phyloP scores from a whole-genome alignment of 2,113 vertebrate genomes.

The Oryzias melastigma region DNA sequence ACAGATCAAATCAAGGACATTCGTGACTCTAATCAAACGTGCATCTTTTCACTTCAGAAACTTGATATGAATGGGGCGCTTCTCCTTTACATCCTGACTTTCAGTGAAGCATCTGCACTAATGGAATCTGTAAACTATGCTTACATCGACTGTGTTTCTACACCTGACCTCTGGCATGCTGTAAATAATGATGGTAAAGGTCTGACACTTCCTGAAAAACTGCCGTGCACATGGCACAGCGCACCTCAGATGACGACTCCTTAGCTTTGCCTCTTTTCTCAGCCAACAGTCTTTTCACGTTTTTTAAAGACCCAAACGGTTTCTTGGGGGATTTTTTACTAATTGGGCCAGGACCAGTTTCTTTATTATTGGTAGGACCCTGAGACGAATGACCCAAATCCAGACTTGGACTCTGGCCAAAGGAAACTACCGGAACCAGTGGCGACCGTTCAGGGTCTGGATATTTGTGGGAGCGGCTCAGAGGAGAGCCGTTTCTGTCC shows the following conservation, averaged over 20 bases:
- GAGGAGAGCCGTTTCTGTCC: background rate
- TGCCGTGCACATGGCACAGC: slow-evolving; percentile 71
- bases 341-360: background rate
- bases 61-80: too few species aligned
- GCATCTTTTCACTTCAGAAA: too few species aligned
- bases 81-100: too few species aligned
- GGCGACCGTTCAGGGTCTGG: slow-evolving; percentile 13
- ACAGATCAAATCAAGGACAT: too few species aligned
- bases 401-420: slow-evolving; percentile 5
- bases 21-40: too few species aligned
- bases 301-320: slow-evolving; percentile 20
- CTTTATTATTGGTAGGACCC: slow-evolving; percentile 9
- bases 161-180: slow-evolving; percentile 76
- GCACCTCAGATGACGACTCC: slow-evolving; percentile 29
- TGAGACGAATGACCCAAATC: slow-evolving; percentile 4
- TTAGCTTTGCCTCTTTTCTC: slow-evolving; percentile 11
- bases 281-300: background rate
- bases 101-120: too few species aligned
- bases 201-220: slow-evolving; percentile 62
- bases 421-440: slow-evolving; percentile 7
- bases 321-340: slow-evolving; percentile 12
- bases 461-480: slow-evolving; percentile 3
- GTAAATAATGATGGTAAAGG: slow-evolving; percentile 77
- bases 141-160: slow-evolving; percentile 16
- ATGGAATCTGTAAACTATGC: too few species aligned